These are phyloP conservation scores for Acanthis flammea DNA, from an alignment of 2,797 vertebrate species.

Conservation along the genomic window DNA sequence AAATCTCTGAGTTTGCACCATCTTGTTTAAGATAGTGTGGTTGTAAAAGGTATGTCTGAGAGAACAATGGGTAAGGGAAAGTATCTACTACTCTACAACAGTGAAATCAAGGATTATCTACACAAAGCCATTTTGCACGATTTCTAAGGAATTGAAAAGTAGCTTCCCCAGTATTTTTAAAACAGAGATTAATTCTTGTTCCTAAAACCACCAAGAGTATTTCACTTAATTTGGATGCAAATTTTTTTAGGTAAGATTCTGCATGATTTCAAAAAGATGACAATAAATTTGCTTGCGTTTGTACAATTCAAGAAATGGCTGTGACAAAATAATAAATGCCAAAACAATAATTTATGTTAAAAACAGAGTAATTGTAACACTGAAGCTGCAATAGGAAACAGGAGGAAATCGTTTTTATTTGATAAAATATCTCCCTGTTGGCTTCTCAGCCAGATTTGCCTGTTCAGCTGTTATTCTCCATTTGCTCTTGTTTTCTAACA, in stretches of 20 bases:
- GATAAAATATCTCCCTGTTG: not conserved
- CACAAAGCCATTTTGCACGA: not conserved
- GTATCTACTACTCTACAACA: not conserved
- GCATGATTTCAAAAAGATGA: not conserved
- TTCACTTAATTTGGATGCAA: not conserved
- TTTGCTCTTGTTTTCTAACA: not conserved
- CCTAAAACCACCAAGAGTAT: not conserved
- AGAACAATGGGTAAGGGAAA: not conserved
- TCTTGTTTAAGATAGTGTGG: not conserved
- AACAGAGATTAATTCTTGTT: not conserved
- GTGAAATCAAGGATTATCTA: not conserved
- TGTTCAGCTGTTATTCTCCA: not conserved
- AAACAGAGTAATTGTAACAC: not conserved
- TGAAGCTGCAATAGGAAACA: not conserved
- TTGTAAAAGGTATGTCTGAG: not conserved
- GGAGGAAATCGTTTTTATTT: not conserved
- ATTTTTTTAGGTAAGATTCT: not conserved
- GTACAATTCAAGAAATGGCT: not conserved
- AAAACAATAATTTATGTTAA: not conserved
- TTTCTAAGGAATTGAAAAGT: not conserved
- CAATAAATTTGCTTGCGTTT: not conserved
- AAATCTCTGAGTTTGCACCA: not conserved
- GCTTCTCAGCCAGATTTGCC: not conserved
- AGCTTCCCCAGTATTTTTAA: not conserved
- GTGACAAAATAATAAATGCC: not conserved